Conservation (phyloP, 2,797 vertebrate genomes). For the Galago senegalensis region DNA sequence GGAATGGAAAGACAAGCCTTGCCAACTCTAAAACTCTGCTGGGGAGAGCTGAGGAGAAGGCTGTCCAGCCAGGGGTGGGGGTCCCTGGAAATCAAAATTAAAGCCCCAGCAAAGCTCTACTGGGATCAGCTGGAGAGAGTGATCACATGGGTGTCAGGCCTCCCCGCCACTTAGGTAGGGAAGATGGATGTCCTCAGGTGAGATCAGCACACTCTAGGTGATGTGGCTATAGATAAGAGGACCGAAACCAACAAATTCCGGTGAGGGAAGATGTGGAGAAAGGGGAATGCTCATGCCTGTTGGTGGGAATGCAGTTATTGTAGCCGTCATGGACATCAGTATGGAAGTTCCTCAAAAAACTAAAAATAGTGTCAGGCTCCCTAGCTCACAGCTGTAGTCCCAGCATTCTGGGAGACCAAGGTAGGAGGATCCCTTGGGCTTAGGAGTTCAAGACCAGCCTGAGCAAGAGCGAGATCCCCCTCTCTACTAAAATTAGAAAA, state of each 20-base stretch:
- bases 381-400: too few species aligned
- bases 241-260: background rate
- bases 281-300: background rate
- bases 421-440: too few species aligned
- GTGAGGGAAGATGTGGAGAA: background rate
- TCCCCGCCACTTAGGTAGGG: background rate
- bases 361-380: background rate
- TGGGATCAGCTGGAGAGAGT: background rate
- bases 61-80: background rate
- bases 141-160: background rate
- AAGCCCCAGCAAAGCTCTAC: background rate
- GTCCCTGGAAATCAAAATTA: background rate
- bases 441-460: too few species aligned
- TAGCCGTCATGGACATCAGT: background rate
- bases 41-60: background rate
- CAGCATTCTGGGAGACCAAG: too few species aligned
- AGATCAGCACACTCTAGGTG: accelerated
- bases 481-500: too few species aligned
- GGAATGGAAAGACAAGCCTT: slow-evolving; percentile 8
- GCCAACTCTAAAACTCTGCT: background rate
- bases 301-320: background rate
- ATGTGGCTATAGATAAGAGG: background rate
- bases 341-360: background rate
- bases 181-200: background rate
- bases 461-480: too few species aligned